Percentiles rank a stretch among this genome's conserved stretches.
Conservation (phyloP, 2,888 invertebrate species). For the Habrosyne pyritoides region DNA sequence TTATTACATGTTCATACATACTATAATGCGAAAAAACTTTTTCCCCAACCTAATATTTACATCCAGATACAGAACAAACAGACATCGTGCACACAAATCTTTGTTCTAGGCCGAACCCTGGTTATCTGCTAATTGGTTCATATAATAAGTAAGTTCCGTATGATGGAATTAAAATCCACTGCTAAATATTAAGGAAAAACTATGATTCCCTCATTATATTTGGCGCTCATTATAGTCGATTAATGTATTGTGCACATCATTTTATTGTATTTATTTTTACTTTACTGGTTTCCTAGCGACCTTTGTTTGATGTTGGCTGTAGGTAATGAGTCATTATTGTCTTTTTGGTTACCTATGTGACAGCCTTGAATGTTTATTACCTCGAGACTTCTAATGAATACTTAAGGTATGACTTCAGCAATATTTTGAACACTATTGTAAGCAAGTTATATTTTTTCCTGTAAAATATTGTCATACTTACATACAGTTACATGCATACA, state of each 20-base stretch:
- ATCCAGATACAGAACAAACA: too few species aligned
- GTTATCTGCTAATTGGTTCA: too few species aligned
- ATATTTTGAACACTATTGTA: not conserved
- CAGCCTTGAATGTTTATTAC: conserved; percentile 57
- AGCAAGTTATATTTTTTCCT: not conserved
- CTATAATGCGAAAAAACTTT: too few species aligned
- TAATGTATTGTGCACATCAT: conserved; percentile 16
- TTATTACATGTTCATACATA: too few species aligned
- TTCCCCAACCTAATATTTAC: too few species aligned
- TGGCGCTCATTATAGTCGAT: not conserved
- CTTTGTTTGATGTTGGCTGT: conserved; percentile 46
- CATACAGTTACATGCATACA: too few species aligned
- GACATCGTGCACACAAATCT: too few species aligned
- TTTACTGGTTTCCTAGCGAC: conserved; percentile 43
- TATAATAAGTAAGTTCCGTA: too few species aligned
- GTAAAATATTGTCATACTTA: not conserved
- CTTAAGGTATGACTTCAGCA: conserved; percentile 18
- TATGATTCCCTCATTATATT: not conserved
- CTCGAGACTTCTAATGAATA: conserved; percentile 35
- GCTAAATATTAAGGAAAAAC: not conserved
- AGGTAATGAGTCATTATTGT: conserved; percentile 41
- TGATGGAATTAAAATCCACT: too few species aligned
- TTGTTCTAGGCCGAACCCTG: too few species aligned
- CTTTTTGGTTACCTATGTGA: conserved; percentile 42
- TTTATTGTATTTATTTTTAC: conserved; percentile 26